phyloP scores from a whole-genome alignment of 2,888 invertebrate genomes.

The Campoplex capitator region DNA sequence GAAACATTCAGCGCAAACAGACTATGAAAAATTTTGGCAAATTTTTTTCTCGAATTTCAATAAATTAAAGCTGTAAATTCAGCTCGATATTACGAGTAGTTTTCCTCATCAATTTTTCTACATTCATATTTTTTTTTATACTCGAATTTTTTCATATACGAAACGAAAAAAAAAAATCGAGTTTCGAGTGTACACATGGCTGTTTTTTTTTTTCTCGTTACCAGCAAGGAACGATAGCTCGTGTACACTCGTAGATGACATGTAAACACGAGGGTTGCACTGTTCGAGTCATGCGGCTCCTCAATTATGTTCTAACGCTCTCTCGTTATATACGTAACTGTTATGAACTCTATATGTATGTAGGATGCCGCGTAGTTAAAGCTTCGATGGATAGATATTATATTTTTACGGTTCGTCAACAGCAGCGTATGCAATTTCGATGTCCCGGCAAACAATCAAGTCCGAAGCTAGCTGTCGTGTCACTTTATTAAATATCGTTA shows the following conservation, averaged over 20 bases:
- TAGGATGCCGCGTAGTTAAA: conserved; percentile 12
- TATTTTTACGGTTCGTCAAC: conserved; percentile 10
- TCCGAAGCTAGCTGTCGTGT: background rate
- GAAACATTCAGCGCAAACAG: background rate
- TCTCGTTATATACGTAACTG: conserved; percentile 44
- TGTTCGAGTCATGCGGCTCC: conserved; percentile 31
- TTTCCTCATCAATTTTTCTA: background rate
- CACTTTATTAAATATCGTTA: background rate
- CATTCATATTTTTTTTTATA: too few species aligned
- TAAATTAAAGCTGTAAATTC: background rate
- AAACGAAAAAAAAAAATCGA: background rate
- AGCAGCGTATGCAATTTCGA: conserved; percentile 2
- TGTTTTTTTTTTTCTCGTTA: conserved; percentile 14
- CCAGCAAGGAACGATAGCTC: background rate
- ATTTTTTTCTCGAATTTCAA: background rate
- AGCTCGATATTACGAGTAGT: too few species aligned
- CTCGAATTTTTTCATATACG: background rate
- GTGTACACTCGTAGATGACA: conserved; percentile 23
- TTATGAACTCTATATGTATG: conserved; percentile 6
- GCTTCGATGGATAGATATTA: conserved; percentile 29
- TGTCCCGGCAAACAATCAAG: conserved; percentile 1
- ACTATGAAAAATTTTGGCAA: background rate
- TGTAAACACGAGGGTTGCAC: conserved; percentile 29
- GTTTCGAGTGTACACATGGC: background rate
- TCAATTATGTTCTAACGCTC: conserved; percentile 42